A percentile compares a stretch with the other conserved stretches of the same genome.
These are phyloP conservation scores for Euzetes globulus DNA, from an alignment of 2,888 invertebrate genomes.

Conservation along the genomic window DNA sequence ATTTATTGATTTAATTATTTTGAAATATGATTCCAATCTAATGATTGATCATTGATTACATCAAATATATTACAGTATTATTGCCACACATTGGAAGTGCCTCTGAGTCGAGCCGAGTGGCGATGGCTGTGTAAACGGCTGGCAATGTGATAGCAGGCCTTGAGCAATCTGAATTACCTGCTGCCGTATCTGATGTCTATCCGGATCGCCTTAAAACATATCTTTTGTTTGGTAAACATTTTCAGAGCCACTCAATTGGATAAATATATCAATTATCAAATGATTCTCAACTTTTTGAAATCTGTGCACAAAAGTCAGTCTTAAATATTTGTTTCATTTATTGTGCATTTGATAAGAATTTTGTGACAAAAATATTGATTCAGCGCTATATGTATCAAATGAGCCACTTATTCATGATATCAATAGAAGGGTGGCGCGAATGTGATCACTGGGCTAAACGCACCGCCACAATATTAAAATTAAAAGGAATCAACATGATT, in stretches of 20 bases:
- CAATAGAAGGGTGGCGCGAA: not conserved
- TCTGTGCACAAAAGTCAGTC: not conserved
- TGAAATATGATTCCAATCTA: too few species aligned
- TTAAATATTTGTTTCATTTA: slow-evolving; percentile 12
- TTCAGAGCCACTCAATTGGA: too few species aligned
- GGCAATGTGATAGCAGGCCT: slow-evolving; percentile 69
- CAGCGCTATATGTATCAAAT: slow-evolving; percentile 5
- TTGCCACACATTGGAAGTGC: slow-evolving; percentile 83
- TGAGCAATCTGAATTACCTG: slow-evolving; percentile 62
- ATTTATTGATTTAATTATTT: too few species aligned
- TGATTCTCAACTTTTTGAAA: not conserved
- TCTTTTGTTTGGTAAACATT: slow-evolving; percentile 1
- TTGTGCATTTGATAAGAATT: slow-evolving; percentile 21
- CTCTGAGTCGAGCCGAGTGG: slow-evolving; percentile 63
- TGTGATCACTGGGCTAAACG: slow-evolving; percentile 23
- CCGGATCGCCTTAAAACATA: not conserved
- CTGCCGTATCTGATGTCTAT: slow-evolving; percentile 44
- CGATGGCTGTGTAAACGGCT: slow-evolving; percentile 69
- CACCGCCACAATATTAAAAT: slow-evolving; percentile 22
- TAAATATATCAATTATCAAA: not conserved
- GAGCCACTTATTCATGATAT: slow-evolving; percentile 11
- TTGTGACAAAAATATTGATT: slow-evolving; percentile 25
- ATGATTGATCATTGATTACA: not conserved
- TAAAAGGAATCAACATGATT: slow-evolving; percentile 29
- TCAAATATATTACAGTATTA: slow-evolving; percentile 47